These are phyloP conservation scores for Numenius phaeopus DNA, from an alignment of 2,797 vertebrate species.

Conservation along the genomic window DNA sequence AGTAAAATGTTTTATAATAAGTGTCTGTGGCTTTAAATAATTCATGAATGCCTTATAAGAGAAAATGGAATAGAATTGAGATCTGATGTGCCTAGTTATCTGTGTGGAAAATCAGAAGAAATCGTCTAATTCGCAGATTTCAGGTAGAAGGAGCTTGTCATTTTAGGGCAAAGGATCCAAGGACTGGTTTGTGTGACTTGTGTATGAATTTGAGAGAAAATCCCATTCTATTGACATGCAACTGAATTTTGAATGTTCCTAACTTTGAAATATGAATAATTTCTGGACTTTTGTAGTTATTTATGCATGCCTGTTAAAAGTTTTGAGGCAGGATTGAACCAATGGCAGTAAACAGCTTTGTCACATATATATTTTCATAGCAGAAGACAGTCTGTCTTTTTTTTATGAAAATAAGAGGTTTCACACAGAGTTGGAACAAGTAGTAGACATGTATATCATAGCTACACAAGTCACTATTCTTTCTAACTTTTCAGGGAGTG, in stretches of 20 bases:
- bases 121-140: neutral
- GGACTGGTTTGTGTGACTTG: neutral
- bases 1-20: neutral
- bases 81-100: neutral
- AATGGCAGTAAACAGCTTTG: neutral
- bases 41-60: neutral
- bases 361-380: neutral
- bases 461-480: neutral
- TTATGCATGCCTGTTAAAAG: neutral
- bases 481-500: neutral
- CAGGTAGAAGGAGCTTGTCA: neutral
- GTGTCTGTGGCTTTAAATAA: neutral
- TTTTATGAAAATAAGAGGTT: neutral
- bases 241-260: neutral
- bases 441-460: neutral
- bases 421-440: neutral
- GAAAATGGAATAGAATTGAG: neutral
- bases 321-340: neutral
- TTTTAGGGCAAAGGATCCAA: neutral
- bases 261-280: neutral
- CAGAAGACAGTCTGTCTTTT: neutral
- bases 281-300: neutral
- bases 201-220: neutral
- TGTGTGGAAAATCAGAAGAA: neutral
- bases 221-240: neutral